These are phyloP conservation scores for Protodeltote pygarga DNA, from an alignment of 2,888 invertebrate genomes.

Conservation along the genomic window DNA sequence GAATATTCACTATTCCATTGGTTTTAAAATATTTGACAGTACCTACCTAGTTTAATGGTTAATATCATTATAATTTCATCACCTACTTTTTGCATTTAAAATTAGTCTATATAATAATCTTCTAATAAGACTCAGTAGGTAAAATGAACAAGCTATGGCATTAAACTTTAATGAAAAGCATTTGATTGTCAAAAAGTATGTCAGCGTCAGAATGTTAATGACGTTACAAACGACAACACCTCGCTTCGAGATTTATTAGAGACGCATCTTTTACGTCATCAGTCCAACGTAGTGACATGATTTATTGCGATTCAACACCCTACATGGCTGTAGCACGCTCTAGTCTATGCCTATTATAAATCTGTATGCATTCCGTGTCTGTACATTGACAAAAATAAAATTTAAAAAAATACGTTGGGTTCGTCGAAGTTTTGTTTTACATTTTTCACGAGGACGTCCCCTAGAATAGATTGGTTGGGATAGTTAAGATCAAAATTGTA, in stretches of 20 bases:
- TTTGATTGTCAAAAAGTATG: conserved; percentile 43
- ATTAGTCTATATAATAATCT: no score
- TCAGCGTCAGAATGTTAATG: conserved; percentile 47
- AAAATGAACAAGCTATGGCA: background rate
- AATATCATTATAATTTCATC: no score
- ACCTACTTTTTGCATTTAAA: no score
- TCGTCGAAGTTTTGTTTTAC: no score
- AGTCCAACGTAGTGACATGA: conserved; percentile 44
- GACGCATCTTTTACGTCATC: conserved; percentile 46
- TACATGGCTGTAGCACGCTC: conserved; percentile 38
- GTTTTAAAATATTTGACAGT: no score
- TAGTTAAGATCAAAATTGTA: no score
- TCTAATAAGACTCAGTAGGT: no score
- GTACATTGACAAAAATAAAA: conserved; percentile 16
- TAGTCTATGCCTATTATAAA: conserved; percentile 39
- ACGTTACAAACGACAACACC: conserved; percentile 38
- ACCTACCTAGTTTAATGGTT: no score
- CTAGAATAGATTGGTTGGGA: no score
- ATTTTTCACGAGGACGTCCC: no score
- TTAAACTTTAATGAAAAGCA: conserved; percentile 32
- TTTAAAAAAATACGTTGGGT: conserved; percentile 7
- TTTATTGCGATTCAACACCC: conserved; percentile 48
- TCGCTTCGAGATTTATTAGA: conserved; percentile 42
- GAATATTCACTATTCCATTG: no score
- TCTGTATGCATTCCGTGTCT: conserved; percentile 27